These are phyloP conservation scores for Carapus acus DNA, from an alignment of 2,797 vertebrate genomes.

Conservation along the genomic window DNA sequence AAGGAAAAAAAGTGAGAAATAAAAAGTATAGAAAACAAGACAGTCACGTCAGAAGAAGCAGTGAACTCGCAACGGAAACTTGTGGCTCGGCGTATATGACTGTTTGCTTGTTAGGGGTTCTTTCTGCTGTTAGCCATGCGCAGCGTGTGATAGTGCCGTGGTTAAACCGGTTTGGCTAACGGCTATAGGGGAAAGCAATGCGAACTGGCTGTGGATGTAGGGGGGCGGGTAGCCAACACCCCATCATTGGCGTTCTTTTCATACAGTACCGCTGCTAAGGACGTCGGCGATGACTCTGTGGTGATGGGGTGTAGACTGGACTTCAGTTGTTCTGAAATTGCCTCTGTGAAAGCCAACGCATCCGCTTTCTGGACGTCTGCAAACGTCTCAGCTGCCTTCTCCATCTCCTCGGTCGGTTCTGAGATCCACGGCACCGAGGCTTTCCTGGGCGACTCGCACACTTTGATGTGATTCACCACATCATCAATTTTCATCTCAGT, in stretches of 20 bases:
- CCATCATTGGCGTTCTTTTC: slow-evolving; percentile 35
- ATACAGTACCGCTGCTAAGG: slow-evolving; percentile 87
- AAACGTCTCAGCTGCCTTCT: slow-evolving; percentile 19
- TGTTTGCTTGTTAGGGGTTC: slow-evolving; percentile 27
- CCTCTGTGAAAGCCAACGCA: slow-evolving; percentile 74
- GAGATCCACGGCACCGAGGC: slow-evolving; percentile 67
- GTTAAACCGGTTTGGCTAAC: slow-evolving; percentile 48
- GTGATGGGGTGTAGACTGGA: slow-evolving; percentile 70
- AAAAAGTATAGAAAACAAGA: slow-evolving; percentile 29
- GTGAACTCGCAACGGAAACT: slow-evolving; percentile 41
- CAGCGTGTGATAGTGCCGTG: slow-evolving; percentile 30
- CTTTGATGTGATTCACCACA: slow-evolving; percentile 40
- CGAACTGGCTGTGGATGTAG: slow-evolving; percentile 24
- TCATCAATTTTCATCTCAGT: slow-evolving; percentile 48
- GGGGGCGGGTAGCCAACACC: slow-evolving; percentile 42
- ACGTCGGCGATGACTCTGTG: slow-evolving; percentile 73
- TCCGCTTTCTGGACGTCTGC: slow-evolving; percentile 65
- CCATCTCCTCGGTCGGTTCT: slow-evolving; percentile 43
- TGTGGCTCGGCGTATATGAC: slow-evolving; percentile 31
- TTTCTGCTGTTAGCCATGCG: slow-evolving; percentile 60
- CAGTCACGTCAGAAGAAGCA: too few species aligned
- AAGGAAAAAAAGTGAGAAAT: slow-evolving; percentile 17
- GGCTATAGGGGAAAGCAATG: slow-evolving; percentile 42
- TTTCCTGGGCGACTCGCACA: slow-evolving; percentile 58
- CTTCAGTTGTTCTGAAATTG: slow-evolving; percentile 66